Percentiles rank a stretch among this genome's conserved stretches.
Conservation (phyloP, 2,113 vertebrate genomes). For the Calyptomena viridis region DNA sequence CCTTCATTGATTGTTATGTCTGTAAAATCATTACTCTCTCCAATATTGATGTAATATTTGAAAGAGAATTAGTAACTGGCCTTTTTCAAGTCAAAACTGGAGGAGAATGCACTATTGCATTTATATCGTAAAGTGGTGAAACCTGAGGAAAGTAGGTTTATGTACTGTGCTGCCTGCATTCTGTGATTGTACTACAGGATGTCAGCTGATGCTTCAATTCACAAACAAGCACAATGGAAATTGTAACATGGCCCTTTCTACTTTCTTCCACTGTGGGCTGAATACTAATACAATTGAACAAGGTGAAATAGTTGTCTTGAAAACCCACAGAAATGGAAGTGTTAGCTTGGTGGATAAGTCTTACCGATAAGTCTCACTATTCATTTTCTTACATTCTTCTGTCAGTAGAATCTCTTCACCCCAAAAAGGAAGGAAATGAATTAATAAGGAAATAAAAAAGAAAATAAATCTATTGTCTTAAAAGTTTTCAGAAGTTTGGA, state of each 20-base stretch:
- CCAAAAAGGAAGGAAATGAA: neutral
- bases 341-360: constrained; percentile 14
- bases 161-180: constrained; percentile 30
- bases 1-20: neutral
- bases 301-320: constrained; percentile 62
- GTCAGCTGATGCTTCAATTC: constrained; percentile 71
- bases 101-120: neutral
- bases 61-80: neutral
- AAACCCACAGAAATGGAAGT: constrained; percentile 44
- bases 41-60: neutral
- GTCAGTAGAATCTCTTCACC: constrained; percentile 58
- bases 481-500: neutral
- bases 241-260: constrained; percentile 65
- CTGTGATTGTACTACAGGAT: constrained; percentile 47
- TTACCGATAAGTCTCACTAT: constrained; percentile 14
- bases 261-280: constrained; percentile 60
- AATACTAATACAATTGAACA: constrained; percentile 70
- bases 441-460: neutral
- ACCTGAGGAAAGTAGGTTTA: constrained; percentile 25
- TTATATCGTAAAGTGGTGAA: neutral
- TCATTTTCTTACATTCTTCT: constrained; percentile 44
- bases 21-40: neutral
- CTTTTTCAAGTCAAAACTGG: neutral
- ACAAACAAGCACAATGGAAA: constrained; percentile 71
- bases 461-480: constrained; percentile 24